Evolutionary conservation across 1,140 invertebrate genomes (phyloP), one percentile per base, ranked within the genome.

Genomic region (Acromyrmex echinatior): DNA sequence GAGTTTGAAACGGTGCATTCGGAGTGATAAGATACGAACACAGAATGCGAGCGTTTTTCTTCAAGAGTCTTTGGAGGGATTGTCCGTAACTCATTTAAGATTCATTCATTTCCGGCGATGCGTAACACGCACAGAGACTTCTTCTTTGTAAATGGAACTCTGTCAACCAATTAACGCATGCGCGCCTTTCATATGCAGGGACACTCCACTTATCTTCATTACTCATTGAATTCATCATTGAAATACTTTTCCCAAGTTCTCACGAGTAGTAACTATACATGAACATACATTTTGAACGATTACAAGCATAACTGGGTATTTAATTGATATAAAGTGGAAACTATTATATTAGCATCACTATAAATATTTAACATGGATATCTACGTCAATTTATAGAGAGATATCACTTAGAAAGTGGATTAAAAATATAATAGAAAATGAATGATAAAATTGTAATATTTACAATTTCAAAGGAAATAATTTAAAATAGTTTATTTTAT

Each of bases 111-210:
- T 68, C 66, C 78, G 21, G 18, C 21, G 49, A 71, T 39, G 49
- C 65, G 78, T 81, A 70, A 71, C 65, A n/a, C 18, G 56, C 62
- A 70, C 21, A 56, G 28, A 81, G 78, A 39, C 28, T 68, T 80
- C 56, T 49, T 79, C 60, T 53, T 28, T 39, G 9, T 81, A 49
- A 81, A 81, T 71, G 21, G 10, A 71, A 56, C 65, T 58, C 65
- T 81, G 66, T 81, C 78, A 31, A 56, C 65, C 78, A 81, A 58
- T 81, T 81, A 81, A 81, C 63, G 28, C 51, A 18, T 77, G n/a
- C n/a, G 31, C 7, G 35, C 28, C 31, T 80, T 25, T 70, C 31
- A 56, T 56, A 14, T 78, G 39, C 60, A n/a, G 60, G 18, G 62
- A 79, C 77, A 79, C 76, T 78, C 18, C 76, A 78, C 39, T 66